Evolutionary conservation across 92 coral and sea anemone species (phyloP), one percentile per base, ranked within the genome.

Genomic region (Actinernus sp.): DNA sequence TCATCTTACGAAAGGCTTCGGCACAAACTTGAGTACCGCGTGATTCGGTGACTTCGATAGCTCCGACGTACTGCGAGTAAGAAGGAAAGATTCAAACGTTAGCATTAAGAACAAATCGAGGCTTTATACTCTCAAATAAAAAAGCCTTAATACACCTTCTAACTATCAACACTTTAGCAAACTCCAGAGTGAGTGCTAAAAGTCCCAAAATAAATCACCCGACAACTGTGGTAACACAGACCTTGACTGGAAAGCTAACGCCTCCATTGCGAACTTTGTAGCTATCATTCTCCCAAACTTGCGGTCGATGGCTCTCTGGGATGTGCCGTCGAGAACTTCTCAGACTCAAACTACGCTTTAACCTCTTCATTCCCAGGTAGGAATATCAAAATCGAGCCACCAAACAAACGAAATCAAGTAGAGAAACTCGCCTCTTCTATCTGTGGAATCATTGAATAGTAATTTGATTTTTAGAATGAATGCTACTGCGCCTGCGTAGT

Each of bases 191-290:
- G n/a, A n/a, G n/a, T n/a, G n/a, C n/a, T n/a, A n/a, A n/a, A n/a
- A n/a, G n/a, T n/a, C n/a, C n/a, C n/a, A n/a, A n/a, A n/a, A n/a
- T n/a, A n/a, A n/a, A n/a, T n/a, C n/a, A n/a, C n/a, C n/a, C n/a
- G n/a, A n/a, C n/a, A n/a, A n/a, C n/a, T 10, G 23, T 31, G 56
- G 6, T 20, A 10, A 32, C 41, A 70, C 78, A 70, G 66, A 93
- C 98, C 98, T 90, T 93, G 40, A 93, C 98, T 40, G 98, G 97
- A 56, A 93, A 93, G 86, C 91, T 93, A 11, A 93, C 90, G 69
- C 98, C 98, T 85, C 98, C 98, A 76, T 92, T 86, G 20, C 96
- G 91, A 25, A 93, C 98, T 93, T 93, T 93, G 49, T 93, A 92
- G 69, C 97, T 87, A 70, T 93, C 98, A 73, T 92, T 93, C 58